Percentiles rank a stretch among this genome's conserved stretches.
These are phyloP conservation scores for Melieria crassipennis DNA, from an alignment of 2,888 invertebrate genomes.

Conservation along the genomic window DNA sequence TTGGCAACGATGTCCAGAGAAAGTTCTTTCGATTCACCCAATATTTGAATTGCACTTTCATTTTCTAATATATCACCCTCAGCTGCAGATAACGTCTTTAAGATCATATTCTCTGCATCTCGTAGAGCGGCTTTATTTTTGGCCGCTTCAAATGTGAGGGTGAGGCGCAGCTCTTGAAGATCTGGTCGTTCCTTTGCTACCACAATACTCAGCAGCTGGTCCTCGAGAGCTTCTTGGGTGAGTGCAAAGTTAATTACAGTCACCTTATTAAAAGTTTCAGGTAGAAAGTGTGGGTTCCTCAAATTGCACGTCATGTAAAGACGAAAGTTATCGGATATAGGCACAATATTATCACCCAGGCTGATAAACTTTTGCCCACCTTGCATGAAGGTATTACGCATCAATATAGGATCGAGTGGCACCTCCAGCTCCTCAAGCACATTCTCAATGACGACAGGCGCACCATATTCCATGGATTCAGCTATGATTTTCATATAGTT, in stretches of 20 bases:
- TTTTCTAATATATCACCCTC: slow-evolving; percentile 93
- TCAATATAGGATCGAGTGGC: slow-evolving; percentile 82
- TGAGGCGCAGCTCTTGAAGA: slow-evolving; percentile 83
- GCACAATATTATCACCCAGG: slow-evolving; percentile 85
- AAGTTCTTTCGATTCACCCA: slow-evolving; percentile 85
- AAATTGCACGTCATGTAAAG: slow-evolving; percentile 89
- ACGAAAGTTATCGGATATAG: slow-evolving; percentile 80
- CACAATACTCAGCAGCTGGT: slow-evolving; percentile 86
- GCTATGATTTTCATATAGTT: slow-evolving; percentile 69
- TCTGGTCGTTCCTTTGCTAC: slow-evolving; percentile 91
- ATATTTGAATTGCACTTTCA: slow-evolving; percentile 85
- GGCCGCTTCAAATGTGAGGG: slow-evolving; percentile 81
- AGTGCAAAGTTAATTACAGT: slow-evolving; percentile 90
- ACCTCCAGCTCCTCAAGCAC: slow-evolving; percentile 87
- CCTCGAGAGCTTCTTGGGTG: slow-evolving; percentile 77
- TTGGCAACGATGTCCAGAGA: slow-evolving; percentile 85
- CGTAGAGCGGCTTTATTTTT: slow-evolving; percentile 83
- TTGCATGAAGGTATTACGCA: slow-evolving; percentile 82
- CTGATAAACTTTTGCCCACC: slow-evolving; percentile 80
- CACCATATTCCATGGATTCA: slow-evolving; percentile 78
- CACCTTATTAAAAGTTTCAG: slow-evolving; percentile 87
- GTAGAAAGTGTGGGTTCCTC: slow-evolving; percentile 88
- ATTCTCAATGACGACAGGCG: slow-evolving; percentile 83
- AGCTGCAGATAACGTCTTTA: slow-evolving; percentile 82
- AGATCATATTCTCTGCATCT: slow-evolving; percentile 88